phyloP scores from a whole-genome alignment of 2,888 invertebrate genomes.

The Apamea sordens region DNA sequence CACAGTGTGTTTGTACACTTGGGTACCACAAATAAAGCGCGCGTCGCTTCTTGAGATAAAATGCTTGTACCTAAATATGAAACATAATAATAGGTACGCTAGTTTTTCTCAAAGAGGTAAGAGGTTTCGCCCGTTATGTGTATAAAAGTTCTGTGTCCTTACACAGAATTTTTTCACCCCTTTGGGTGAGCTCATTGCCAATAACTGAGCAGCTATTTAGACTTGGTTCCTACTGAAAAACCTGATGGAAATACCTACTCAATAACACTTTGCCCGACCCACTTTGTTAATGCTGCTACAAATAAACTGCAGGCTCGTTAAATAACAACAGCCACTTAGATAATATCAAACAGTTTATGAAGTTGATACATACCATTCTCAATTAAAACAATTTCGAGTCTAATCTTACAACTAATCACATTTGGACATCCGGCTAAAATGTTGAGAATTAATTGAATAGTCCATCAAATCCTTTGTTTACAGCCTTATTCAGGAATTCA shows the following conservation, averaged over 20 bases:
- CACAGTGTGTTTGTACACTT: not conserved
- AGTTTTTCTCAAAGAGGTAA: not conserved
- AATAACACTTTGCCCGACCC: not conserved
- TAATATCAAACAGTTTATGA: conserved; percentile 6
- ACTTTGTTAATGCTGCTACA: not conserved
- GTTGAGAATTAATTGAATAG: conserved; percentile 11
- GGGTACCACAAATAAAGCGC: not conserved
- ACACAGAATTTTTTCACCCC: no score
- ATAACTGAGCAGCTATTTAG: not conserved
- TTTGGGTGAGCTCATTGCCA: not conserved
- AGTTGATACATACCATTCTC: conserved; percentile 2
- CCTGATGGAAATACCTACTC: not conserved
- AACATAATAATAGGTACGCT: not conserved
- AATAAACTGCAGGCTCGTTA: conserved; percentile 9
- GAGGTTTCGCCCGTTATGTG: not conserved
- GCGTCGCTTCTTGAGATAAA: not conserved
- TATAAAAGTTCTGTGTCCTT: not conserved
- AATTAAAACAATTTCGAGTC: conserved; percentile 14
- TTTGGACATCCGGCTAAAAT: conserved; percentile 22
- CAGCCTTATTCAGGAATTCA: conserved; percentile 20
- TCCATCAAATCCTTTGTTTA: conserved; percentile 30
- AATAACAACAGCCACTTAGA: conserved; percentile 4
- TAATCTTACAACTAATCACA: conserved; percentile 5
- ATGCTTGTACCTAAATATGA: not conserved
- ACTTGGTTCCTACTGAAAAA: not conserved